These are phyloP conservation scores for Microcebus lehilahytsara DNA, from an alignment of 2,113 vertebrate species.

Conservation along the genomic window DNA sequence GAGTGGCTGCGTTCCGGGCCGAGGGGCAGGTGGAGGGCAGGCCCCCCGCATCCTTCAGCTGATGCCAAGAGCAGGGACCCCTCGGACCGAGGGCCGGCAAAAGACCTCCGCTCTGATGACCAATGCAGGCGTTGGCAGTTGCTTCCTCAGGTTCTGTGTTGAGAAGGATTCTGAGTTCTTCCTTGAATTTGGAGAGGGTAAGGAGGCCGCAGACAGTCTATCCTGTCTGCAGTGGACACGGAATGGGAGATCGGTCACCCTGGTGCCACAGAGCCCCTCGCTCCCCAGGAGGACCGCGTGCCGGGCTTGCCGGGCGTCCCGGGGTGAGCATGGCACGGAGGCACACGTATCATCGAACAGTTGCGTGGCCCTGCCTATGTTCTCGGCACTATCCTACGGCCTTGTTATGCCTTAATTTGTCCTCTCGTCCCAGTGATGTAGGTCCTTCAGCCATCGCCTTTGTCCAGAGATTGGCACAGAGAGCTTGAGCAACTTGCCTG, in stretches of 20 bases:
- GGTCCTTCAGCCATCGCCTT: accelerated
- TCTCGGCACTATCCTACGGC: accelerated
- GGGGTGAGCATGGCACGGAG: accelerated
- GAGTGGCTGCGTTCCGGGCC: accelerated
- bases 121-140: accelerated
- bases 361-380: accelerated
- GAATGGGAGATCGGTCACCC: accelerated
- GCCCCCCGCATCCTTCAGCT: neutral
- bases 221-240: accelerated
- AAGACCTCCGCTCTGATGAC: neutral
- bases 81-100: accelerated
- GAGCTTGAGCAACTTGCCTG: neutral
- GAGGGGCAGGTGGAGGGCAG: neutral
- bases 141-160: neutral
- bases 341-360: accelerated
- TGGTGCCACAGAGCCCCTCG: accelerated
- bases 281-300: accelerated
- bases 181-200: neutral
- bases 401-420: accelerated
- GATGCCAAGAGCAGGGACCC: neutral
- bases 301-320: accelerated
- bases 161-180: neutral
- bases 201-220: accelerated
- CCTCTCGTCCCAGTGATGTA: accelerated
- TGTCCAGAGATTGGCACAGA: neutral